Evolutionary conservation across 2,888 invertebrate genomes (phyloP), one percentile per base, ranked within the genome.

Genomic region (Coelopa pilipes): DNA sequence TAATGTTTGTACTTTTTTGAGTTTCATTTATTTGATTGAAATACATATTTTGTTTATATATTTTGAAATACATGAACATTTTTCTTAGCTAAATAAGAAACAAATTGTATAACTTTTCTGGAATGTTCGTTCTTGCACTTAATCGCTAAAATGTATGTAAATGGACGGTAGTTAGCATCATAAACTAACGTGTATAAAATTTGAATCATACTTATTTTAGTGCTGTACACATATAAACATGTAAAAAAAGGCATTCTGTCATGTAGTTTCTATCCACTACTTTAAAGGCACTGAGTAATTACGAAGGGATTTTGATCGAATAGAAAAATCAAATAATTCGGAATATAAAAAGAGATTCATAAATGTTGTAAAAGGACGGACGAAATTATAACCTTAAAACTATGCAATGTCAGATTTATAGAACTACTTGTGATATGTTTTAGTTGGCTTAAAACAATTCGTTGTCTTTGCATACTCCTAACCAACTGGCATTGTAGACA

Each of bases 401-500:
- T 62, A 62, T 5, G 24, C n/a, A n/a, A 45, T 45, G 15, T 62
- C 53, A 11, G 53, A 53, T 15, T 53, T 34, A 34, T 11, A 17
- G 19, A 59, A 59, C 11, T 59, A 24, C 13, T 17, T 21, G 19
- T 17, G 21, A 13, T 34, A 45, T 62, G 62, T 45, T 62, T 21
- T 21, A 15, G 45, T 62, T 24, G 21, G 24, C 9, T 19, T 59
- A 59, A 17, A 53, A 55, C 60, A 34, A 60, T 60, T 45, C 24
- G 66, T 66, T 57, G 53, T 55, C 11, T 68, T 3, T 55, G n/a
- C 34, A 5, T 47, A 9, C 10, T 68, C 59, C 81, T 90, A 91
- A 68, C 91, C 91, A 65, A 92, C 93, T 1, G 96, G 96, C 92
- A 95, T 94, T 46, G 96, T 95, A 5, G 95, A 96, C 0, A 96